Evolutionary conservation across 2,888 invertebrate species (phyloP).

Genomic region (Campoletis raptor): DNA sequence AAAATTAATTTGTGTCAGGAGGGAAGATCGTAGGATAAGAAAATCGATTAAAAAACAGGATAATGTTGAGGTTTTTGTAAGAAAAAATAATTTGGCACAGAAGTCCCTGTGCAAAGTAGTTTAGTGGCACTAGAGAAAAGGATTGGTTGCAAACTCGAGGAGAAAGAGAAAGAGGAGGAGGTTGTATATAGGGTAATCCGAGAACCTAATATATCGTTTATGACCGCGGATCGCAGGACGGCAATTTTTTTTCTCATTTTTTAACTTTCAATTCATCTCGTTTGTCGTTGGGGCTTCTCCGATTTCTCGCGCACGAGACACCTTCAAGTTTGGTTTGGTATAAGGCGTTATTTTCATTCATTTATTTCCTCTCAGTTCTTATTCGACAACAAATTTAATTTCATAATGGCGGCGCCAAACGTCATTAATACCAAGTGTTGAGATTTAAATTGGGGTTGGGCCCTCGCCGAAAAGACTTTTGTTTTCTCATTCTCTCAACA

Average conservation of each 20-base stretch:
- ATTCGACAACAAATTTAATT: slow-evolving; percentile 27
- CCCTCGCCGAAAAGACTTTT: slow-evolving; percentile 25
- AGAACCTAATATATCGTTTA: slow-evolving; percentile 73
- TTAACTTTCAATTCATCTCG: slow-evolving; percentile 53
- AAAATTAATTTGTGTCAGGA: too few species aligned
- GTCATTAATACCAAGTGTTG: slow-evolving; percentile 40
- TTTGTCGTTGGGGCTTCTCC: slow-evolving; percentile 61
- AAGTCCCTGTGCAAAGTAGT: slow-evolving; percentile 19
- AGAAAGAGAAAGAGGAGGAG: too few species aligned
- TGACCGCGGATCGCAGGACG: slow-evolving; percentile 48
- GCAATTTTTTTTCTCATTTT: slow-evolving; percentile 33
- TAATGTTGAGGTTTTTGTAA: too few species aligned
- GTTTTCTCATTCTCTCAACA: slow-evolving; percentile 17
- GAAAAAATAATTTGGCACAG: slow-evolving; percentile 10
- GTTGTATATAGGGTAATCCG: slow-evolving; percentile 75
- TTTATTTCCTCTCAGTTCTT: neutral
- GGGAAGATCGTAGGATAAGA: neutral
- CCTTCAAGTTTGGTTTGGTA: slow-evolving; percentile 1
- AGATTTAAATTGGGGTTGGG: slow-evolving; percentile 21
- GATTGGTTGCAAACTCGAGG: slow-evolving; percentile 52
- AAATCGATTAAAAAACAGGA: neutral
- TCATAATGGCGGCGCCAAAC: slow-evolving; percentile 50
- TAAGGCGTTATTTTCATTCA: slow-evolving; percentile 17
- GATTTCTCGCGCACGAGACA: slow-evolving; percentile 65
- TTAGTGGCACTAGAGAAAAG: slow-evolving; percentile 46